These are phyloP conservation scores for Alectoris magna DNA, from an alignment of 2,797 vertebrate genomes.

Conservation along the genomic window DNA sequence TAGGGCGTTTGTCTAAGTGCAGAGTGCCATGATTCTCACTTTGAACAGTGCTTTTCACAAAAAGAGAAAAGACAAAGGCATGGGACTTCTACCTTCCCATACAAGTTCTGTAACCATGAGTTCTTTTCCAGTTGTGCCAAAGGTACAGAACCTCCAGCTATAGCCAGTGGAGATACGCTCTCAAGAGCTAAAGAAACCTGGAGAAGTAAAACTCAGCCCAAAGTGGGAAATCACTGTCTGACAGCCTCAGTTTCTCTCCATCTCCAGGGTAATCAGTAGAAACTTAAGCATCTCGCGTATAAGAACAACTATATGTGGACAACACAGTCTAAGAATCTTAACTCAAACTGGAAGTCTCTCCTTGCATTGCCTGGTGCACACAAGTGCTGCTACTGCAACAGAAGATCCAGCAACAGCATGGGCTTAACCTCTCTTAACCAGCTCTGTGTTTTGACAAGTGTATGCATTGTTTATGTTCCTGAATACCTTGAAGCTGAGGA, in stretches of 20 bases:
- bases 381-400: not conserved
- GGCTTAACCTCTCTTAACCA: not conserved
- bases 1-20: not conserved
- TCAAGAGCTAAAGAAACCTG: not conserved
- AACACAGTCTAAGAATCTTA: not conserved
- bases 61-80: not conserved
- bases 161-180: not conserved
- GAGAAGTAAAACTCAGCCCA: not conserved
- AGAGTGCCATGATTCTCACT: not conserved
- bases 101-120: not conserved
- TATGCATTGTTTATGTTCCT: not conserved
- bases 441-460: not conserved
- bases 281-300: not conserved
- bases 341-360: not conserved
- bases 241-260: not conserved
- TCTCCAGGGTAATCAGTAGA: not conserved
- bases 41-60: not conserved
- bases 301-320: accelerated
- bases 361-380: not conserved
- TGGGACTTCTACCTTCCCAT: not conserved
- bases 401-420: accelerated
- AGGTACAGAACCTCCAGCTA: not conserved
- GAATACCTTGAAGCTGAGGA: not conserved
- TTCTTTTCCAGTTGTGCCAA: not conserved
- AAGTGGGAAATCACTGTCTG: not conserved